Evolutionary conservation across 2,888 invertebrate species (phyloP).

Genomic region (Sinopyrophorus schimmeli): DNA sequence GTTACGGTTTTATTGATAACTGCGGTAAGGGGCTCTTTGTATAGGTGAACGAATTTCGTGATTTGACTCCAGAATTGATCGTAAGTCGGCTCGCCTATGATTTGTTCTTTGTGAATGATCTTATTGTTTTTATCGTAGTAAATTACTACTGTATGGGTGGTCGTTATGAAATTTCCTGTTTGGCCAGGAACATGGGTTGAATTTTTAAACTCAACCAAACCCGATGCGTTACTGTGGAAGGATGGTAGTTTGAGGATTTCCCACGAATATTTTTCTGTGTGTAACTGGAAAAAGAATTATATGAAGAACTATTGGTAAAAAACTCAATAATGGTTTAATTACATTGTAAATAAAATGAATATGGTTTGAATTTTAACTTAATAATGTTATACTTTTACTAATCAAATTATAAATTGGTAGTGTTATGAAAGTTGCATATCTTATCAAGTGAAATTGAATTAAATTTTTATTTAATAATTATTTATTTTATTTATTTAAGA

Average conservation of each 20-base stretch:
- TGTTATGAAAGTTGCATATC: no score
- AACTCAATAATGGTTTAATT: no score
- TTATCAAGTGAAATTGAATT: no score
- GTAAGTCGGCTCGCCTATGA: slow-evolving; percentile 8
- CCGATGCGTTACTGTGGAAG: slow-evolving; percentile 3
- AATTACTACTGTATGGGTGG: slow-evolving; percentile 7
- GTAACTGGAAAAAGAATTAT: slow-evolving; percentile 11
- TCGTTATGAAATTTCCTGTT: slow-evolving; percentile 8
- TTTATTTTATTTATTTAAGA: no score
- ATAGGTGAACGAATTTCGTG: slow-evolving; percentile 7
- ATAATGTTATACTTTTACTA: no score
- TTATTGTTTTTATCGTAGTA: slow-evolving; percentile 12
- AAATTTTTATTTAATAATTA: no score
- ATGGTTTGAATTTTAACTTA: no score
- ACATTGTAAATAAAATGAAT: no score
- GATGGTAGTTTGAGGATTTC: slow-evolving; percentile 1
- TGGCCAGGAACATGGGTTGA: neutral
- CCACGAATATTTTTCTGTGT: slow-evolving; percentile 14
- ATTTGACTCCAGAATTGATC: slow-evolving; percentile 20
- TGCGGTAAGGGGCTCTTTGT: slow-evolving; percentile 5
- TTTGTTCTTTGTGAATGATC: neutral
- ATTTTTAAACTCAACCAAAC: neutral
- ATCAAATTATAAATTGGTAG: no score
- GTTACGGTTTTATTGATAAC: slow-evolving; percentile 10
- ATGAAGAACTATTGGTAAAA: no score